Evolutionary conservation across 2,113 vertebrate species (phyloP), one percentile per base, ranked within the genome.

Genomic region (Centropus bengalensis): DNA sequence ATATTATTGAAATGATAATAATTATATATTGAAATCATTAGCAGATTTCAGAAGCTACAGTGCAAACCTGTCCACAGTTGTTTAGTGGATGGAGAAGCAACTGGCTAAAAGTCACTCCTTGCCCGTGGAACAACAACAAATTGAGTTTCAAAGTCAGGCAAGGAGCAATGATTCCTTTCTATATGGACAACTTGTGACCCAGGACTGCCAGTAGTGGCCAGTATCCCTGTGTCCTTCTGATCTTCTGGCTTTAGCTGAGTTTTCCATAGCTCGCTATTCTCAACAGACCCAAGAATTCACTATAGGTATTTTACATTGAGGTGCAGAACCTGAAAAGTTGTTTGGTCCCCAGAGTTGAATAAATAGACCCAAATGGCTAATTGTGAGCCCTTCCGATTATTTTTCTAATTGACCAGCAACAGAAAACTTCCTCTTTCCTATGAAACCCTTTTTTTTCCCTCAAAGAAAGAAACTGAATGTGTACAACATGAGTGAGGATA

Each of bases 221-320:
- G 4, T 22, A 30, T 74, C 33, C 23, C 16, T 3, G 1, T 22
- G 22, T 38, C 78, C n/a, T 71, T 44, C 32, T 45, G 3, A 24
- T 74, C 42, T 56, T 69, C 28, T 19, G 14, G 20, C 22, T 7
- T 33, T 3, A 19, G 36, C 14, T 77, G 69, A 33, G 33, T 66
- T 64, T 47, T 62, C 38, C 0, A 20, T 24, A 33, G 5, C 27
- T 36, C 8, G 1, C 1, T 2, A 2, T 10, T 42, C 62, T 11
- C 20, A 75, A 28, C 18, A 27, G 9, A 36, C 15, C 21, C 30
- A 14, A 27, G 38, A 63, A 58, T 47, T 80, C n/a, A 12, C 38
- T 44, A 18, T 15, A 58, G 59, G 4, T 28, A 8, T 47, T 80
- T 52, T 16, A 21, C 26, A 6, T 20, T 45, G n/a, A 79, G 21